These are phyloP conservation scores for Psophia crepitans DNA, from an alignment of 2,113 vertebrate species.

Conservation along the genomic window DNA sequence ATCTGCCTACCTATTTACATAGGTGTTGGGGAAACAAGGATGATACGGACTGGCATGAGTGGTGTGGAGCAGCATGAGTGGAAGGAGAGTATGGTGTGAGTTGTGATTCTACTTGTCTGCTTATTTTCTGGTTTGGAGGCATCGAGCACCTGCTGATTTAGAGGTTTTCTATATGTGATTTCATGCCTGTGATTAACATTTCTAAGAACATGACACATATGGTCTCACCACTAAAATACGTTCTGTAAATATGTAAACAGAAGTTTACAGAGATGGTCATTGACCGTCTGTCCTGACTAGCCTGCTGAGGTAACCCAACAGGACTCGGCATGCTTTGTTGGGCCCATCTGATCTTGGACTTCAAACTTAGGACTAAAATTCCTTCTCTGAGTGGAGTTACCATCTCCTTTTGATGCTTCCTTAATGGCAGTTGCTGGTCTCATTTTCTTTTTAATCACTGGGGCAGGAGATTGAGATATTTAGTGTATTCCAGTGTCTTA, in stretches of 20 bases:
- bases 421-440: background rate
- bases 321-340: background rate
- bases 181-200: constrained; percentile 57
- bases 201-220: constrained; percentile 48
- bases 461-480: background rate
- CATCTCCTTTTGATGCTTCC: background rate
- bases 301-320: background rate
- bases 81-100: constrained; percentile 25
- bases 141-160: constrained; percentile 27
- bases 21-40: constrained; percentile 4
- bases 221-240: background rate
- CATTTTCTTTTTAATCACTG: background rate
- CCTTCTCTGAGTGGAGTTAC: background rate
- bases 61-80: background rate
- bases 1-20: background rate
- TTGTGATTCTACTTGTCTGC: constrained; percentile 43
- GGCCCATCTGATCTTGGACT: background rate
- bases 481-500: background rate
- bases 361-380: background rate
- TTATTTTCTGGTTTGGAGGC: constrained; percentile 45
- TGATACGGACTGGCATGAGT: background rate
- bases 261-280: constrained; percentile 40
- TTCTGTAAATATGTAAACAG: constrained; percentile 25
- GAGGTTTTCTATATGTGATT: constrained; percentile 45
- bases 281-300: constrained; percentile 29